A percentile compares a stretch with the other conserved stretches of the same genome.
Conservation (phyloP, 2,888 invertebrate genomes). For the Fragum whitleyi region DNA sequence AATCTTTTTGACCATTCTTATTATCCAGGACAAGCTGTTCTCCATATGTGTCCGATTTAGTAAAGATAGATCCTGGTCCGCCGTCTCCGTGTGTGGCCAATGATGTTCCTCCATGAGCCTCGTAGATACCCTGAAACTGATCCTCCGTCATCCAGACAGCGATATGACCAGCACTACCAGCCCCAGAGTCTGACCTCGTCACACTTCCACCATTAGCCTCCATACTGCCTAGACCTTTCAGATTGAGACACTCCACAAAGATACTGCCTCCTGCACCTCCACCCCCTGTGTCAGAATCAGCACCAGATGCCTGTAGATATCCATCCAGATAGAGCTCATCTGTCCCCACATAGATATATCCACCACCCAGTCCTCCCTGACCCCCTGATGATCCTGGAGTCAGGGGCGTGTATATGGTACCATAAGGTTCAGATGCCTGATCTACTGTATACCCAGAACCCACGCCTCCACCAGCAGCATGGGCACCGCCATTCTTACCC, state of each 20-base stretch:
- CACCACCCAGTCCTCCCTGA: conserved; percentile 71
- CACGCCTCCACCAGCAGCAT: conserved; percentile 75
- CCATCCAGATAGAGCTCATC: conserved; percentile 73
- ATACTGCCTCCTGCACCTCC: conserved; percentile 79
- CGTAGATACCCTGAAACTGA: conserved; percentile 63
- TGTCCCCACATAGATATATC: conserved; percentile 66
- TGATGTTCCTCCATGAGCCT: conserved; percentile 69
- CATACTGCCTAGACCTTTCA: conserved; percentile 73
- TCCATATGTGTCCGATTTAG: conserved; percentile 52
- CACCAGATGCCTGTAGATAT: conserved; percentile 70
- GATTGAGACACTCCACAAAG: conserved; percentile 58
- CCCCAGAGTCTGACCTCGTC: conserved; percentile 57
- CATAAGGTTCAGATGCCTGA: conserved; percentile 69
- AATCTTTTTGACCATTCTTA: conserved; percentile 71
- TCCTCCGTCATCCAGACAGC: conserved; percentile 65
- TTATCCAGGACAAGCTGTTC: conserved; percentile 74
- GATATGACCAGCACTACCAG: conserved; percentile 76
- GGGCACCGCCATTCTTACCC: conserved; percentile 68
- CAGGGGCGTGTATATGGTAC: conserved; percentile 70
- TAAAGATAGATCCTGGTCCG: conserved; percentile 76
- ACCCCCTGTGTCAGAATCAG: conserved; percentile 57
- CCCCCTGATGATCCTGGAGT: conserved; percentile 71
- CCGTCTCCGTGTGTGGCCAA: conserved; percentile 68
- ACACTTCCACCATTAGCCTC: conserved; percentile 71
- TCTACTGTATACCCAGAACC: conserved; percentile 40